These are phyloP conservation scores for Caenorhabditis sp. DNA, from an alignment of 2,888 invertebrate species.

Conservation along the genomic window DNA sequence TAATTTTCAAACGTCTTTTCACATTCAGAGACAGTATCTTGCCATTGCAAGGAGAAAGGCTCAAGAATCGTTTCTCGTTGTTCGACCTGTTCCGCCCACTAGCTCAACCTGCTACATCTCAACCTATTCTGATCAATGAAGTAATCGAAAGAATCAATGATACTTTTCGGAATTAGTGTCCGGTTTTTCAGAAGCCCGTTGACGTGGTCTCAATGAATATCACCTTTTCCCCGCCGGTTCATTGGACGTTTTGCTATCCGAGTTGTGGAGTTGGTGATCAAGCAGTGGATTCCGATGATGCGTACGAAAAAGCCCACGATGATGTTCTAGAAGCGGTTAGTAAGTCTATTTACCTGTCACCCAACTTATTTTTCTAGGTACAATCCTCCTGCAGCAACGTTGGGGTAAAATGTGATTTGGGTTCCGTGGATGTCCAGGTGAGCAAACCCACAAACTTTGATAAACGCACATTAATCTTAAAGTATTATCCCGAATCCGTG, in stretches of 20 bases:
- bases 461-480: too few relatives aligned
- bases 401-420: slow-evolving; percentile 12
- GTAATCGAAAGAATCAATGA: too few relatives aligned
- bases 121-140: slow-evolving; percentile 30
- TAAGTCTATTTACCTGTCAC: too few relatives aligned
- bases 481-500: slow-evolving; percentile 60
- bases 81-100: slow-evolving; percentile 61
- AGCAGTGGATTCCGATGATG: slow-evolving; percentile 69
- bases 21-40: slow-evolving; percentile 42
- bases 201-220: slow-evolving; percentile 23
- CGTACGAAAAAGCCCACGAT: slow-evolving; percentile 64
- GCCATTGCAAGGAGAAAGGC: slow-evolving; percentile 27
- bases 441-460: background rate
- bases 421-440: slow-evolving; percentile 17
- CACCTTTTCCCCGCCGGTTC: slow-evolving; percentile 64
- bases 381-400: slow-evolving; percentile 24
- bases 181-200: slow-evolving; percentile 21
- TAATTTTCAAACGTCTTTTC: background rate
- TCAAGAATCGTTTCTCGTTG: slow-evolving; percentile 38
- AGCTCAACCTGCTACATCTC: slow-evolving; percentile 17
- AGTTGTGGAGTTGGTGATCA: slow-evolving; percentile 72
- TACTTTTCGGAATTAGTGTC: background rate
- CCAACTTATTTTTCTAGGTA: slow-evolving; percentile 10
- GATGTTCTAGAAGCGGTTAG: slow-evolving; percentile 69
- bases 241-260: slow-evolving; percentile 70